Percentiles rank a stretch among this genome's conserved stretches.
These are phyloP conservation scores for Pachycephus smyrnensis DNA, from an alignment of 2,888 invertebrate genomes.

Conservation along the genomic window DNA sequence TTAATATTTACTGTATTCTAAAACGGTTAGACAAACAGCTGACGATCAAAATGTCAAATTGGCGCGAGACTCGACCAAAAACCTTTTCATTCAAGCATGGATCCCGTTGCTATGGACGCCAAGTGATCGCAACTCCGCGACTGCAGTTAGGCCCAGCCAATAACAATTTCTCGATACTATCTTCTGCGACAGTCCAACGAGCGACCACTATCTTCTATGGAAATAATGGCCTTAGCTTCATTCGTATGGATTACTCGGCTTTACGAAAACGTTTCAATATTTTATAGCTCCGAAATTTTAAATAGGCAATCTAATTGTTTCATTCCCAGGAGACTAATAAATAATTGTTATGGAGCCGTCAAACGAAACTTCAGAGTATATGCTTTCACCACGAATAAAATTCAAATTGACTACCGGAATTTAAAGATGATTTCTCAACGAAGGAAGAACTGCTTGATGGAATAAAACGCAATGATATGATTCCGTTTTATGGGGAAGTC, in stretches of 20 bases:
- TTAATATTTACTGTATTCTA: not conserved
- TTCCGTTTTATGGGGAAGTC: conserved; percentile 74
- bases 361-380: conserved; percentile 30
- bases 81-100: not conserved
- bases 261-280: no score
- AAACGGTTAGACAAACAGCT: not conserved
- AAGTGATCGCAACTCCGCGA: not conserved
- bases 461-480: conserved; percentile 72
- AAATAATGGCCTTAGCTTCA: no score
- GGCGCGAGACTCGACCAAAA: not conserved
- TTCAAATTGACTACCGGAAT: conserved; percentile 69
- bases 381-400: conserved; percentile 69
- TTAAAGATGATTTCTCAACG: conserved; percentile 66
- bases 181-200: no score
- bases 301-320: no score
- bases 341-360: not conserved
- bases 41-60: not conserved
- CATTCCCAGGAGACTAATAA: no score
- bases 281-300: no score
- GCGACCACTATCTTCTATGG: no score
- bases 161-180: no score
- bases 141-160: not conserved
- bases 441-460: conserved; percentile 67
- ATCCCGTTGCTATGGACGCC: not conserved
- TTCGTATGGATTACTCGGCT: no score